Conservation (phyloP, 2,113 vertebrate genomes). For the Eublepharis macularius region DNA sequence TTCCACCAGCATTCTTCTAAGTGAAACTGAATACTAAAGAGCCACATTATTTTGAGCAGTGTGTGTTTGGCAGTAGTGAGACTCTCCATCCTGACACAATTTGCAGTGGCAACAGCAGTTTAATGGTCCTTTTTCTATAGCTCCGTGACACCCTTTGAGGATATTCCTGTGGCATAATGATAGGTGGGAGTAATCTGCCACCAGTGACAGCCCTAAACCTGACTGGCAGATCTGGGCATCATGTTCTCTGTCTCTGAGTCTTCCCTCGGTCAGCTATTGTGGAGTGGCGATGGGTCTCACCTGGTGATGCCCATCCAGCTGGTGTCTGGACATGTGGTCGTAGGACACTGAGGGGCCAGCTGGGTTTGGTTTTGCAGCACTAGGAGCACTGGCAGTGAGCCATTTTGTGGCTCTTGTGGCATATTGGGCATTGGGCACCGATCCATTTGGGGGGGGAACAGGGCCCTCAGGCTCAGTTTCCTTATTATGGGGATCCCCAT, state of each 20-base stretch:
- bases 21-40: conserved; percentile 12
- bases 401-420: no score
- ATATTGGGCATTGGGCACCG: no score
- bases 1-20: conserved; percentile 39
- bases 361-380: no score
- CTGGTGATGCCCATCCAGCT: no score
- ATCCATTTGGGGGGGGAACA: no score
- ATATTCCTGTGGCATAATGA: background rate
- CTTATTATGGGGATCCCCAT: no score
- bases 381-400: no score
- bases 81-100: conserved; percentile 37
- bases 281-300: no score
- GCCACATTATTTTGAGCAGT: background rate
- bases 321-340: no score
- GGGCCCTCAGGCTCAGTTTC: no score
- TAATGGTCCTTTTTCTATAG: background rate
- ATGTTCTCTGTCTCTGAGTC: background rate
- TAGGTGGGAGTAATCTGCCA: fast-evolving
- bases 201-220: background rate
- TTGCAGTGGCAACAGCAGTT: conserved; percentile 25
- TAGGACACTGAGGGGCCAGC: no score
- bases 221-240: background rate
- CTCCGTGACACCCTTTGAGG: background rate
- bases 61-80: conserved; percentile 35
- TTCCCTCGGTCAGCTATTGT: no score